phyloP scores from a whole-genome alignment of 2,113 vertebrate species.

The Nerophis lumbriciformis region DNA sequence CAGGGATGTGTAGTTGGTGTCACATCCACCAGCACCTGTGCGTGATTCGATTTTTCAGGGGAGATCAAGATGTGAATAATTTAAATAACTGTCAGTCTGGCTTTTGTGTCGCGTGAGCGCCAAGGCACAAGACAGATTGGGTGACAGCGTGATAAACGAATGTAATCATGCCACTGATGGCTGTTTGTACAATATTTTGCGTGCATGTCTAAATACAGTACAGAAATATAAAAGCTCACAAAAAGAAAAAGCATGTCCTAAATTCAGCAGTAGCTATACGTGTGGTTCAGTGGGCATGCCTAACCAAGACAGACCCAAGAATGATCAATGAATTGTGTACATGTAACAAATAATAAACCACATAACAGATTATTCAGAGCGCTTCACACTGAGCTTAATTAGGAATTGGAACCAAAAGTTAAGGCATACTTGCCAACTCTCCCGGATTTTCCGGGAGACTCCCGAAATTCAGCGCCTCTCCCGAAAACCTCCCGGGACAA shows the following conservation, averaged over 20 bases:
- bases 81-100: conserved; percentile 13
- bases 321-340: background rate
- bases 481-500: too few species aligned
- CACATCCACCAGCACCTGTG: conserved; percentile 14
- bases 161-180: background rate
- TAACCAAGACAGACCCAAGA: background rate
- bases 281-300: background rate
- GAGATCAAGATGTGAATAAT: conserved; percentile 33
- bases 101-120: conserved; percentile 23
- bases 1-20: conserved; percentile 3
- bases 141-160: conserved; percentile 6
- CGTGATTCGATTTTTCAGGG: background rate
- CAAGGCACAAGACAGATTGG: background rate
- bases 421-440: too few species aligned
- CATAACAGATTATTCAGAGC: background rate
- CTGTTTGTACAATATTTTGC: background rate
- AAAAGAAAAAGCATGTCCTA: background rate
- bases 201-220: background rate
- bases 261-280: conserved; percentile 3
- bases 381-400: background rate
- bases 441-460: too few species aligned
- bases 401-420: too few species aligned
- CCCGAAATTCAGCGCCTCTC: too few species aligned
- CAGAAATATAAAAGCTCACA: background rate
- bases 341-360: background rate